Percentiles rank a stretch among this genome's conserved stretches.
phyloP scores from a whole-genome alignment of 2,797 vertebrate genomes.

The Pelobates cultripes region DNA sequence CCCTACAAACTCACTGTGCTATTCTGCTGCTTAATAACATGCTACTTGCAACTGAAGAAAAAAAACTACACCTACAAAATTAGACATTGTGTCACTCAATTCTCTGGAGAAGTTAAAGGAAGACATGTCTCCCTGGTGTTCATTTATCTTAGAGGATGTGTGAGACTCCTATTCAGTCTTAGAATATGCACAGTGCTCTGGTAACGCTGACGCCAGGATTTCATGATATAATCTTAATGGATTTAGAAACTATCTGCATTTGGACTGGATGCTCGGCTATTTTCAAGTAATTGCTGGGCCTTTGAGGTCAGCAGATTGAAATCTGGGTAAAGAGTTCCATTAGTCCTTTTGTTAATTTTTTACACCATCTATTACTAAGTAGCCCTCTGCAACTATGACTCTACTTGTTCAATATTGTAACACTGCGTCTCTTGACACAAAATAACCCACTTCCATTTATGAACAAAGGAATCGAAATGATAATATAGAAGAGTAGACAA shows the following conservation, averaged over 20 bases:
- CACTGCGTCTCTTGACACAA: background rate
- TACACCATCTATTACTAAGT: background rate
- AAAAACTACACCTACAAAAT: too few relatives aligned
- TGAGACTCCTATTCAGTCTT: background rate
- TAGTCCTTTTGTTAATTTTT: background rate
- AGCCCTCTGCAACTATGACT: background rate
- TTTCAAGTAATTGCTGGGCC: background rate
- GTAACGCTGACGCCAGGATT: background rate
- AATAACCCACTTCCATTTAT: background rate
- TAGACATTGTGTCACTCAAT: background rate
- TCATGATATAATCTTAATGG: background rate
- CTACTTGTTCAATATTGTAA: background rate
- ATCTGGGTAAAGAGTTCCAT: background rate
- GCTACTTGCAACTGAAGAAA: too few relatives aligned
- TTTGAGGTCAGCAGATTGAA: background rate
- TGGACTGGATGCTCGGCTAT: background rate
- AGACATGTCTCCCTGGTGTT: background rate
- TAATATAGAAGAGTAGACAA: too few relatives aligned
- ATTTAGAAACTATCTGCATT: background rate
- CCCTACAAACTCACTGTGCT: too few relatives aligned
- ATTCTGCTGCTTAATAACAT: too few relatives aligned
- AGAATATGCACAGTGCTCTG: background rate
- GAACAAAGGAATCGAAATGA: too few relatives aligned
- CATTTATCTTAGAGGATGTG: background rate
- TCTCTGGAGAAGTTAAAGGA: background rate